Evolutionary conservation across 2,797 vertebrate genomes (phyloP), one percentile per base, ranked within the genome.

Genomic region (Astyanax mexicanus): DNA sequence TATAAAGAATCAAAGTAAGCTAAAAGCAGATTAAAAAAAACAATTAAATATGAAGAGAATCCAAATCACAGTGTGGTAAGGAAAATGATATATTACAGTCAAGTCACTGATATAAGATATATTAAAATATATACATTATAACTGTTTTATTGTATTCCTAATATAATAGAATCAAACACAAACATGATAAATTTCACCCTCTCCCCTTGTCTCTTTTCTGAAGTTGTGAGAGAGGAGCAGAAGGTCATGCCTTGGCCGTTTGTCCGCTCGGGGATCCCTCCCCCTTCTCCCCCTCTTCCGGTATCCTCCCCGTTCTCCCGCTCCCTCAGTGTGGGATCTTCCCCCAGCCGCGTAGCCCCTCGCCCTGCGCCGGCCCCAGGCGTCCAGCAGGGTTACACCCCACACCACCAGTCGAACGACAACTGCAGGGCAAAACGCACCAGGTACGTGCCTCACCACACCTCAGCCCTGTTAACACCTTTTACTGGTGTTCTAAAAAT

Each of bases 191-290:
- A n/a, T n/a, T n/a, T n/a, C n/a, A n/a, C 32, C 60, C 35, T 60
- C 58, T 61, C 32, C 57, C 55, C 6, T 11, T 68, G 72, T 13
- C 9, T 67, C 68, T 65, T 19, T 17, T 60, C 25, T 70, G 1
- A 80, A 94, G 93, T 32, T 80, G 88, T 94, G 0, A 86, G 81
- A 74, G 90, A 89, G 87, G 93, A 94, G 81, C 90, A 89, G 90
- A 88, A 7, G 80, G 84, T 29, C 29, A 90, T 68, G 54, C 92
- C 93, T 0, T 94, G 92, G 93, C 93, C 93, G 0, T 93, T 94
- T 72, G 67, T 72, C 51, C 86, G 45, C 25, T 75, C 75, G 44
- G 68, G 21, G 12, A 87, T 55, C 61, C 77, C 85, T n/a, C 91
- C 88, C 62, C 85, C 75, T 42, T 90, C 91, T 6, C 90, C 92